These are phyloP conservation scores for Pygoscelis antarcticus DNA, from an alignment of 2,113 vertebrate genomes.

Conservation along the genomic window DNA sequence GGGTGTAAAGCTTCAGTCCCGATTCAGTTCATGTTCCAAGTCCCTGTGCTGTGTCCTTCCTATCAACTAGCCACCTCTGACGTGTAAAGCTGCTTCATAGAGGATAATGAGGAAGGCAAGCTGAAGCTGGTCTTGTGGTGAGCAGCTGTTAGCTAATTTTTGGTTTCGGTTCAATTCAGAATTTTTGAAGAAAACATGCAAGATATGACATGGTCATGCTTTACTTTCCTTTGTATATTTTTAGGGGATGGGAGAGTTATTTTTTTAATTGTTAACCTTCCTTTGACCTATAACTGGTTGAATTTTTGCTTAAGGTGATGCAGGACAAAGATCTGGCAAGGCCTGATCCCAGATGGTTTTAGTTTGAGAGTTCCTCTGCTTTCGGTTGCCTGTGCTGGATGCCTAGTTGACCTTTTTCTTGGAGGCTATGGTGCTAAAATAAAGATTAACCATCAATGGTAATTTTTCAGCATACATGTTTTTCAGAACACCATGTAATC, in stretches of 20 bases:
- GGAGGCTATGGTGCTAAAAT: neutral
- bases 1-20: neutral
- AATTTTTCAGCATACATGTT: neutral
- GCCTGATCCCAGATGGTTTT: neutral
- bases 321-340: neutral
- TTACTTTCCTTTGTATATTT: neutral
- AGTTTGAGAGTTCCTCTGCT: neutral
- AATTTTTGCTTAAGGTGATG: neutral
- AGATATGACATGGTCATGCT: neutral
- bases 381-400: neutral
- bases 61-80: neutral
- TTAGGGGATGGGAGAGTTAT: neutral
- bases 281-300: neutral
- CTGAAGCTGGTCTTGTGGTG: neutral
- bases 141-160: neutral
- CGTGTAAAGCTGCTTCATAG: neutral
- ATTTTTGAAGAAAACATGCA: neutral
- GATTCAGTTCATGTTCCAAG: neutral
- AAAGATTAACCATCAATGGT: neutral
- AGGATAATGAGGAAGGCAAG: neutral
- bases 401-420: neutral
- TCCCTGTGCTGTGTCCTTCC: neutral
- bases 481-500: neutral
- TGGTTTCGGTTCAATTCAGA: neutral
- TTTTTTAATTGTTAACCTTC: neutral